Conservation (phyloP, 1,140 invertebrate species). For the Cyclargus thomasi region DNA sequence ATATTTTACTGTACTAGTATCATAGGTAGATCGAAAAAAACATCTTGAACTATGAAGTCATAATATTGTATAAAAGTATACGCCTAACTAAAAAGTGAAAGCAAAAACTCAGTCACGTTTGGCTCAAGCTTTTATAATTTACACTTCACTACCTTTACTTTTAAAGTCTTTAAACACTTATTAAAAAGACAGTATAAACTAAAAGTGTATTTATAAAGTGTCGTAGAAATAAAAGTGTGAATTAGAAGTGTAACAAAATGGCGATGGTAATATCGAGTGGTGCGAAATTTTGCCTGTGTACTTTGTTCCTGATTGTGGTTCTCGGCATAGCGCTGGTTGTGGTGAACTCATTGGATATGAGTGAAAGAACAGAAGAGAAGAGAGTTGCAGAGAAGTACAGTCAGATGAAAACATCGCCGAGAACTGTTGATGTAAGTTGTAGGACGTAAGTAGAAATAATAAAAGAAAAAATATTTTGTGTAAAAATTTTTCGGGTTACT, state of each 20-base stretch:
- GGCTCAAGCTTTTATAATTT: background rate
- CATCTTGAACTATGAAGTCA: no score
- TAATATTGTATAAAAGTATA: background rate
- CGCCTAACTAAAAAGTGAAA: background rate
- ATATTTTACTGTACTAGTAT: no score
- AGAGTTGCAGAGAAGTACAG: slow-evolving; percentile 48
- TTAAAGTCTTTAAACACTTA: no score
- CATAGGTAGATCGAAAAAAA: no score
- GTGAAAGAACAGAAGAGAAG: slow-evolving; percentile 34
- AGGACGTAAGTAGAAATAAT: no score
- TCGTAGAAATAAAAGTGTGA: background rate
- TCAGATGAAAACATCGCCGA: slow-evolving; percentile 38
- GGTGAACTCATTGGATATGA: slow-evolving; percentile 71
- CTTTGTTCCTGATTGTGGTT: slow-evolving; percentile 69
- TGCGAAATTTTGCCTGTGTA: slow-evolving; percentile 75
- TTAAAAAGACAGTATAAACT: background rate
- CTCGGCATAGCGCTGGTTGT: slow-evolving; percentile 75
- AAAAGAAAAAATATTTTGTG: no score
- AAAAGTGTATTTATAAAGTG: no score
- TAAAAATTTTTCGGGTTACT: no score
- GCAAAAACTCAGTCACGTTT: background rate
- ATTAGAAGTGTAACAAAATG: slow-evolving; percentile 58
- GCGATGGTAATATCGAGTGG: slow-evolving; percentile 77
- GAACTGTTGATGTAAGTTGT: background rate
- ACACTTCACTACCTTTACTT: no score